Conservation (phyloP, 2,888 invertebrate genomes). For the Troglohyphantes excavatus region DNA sequence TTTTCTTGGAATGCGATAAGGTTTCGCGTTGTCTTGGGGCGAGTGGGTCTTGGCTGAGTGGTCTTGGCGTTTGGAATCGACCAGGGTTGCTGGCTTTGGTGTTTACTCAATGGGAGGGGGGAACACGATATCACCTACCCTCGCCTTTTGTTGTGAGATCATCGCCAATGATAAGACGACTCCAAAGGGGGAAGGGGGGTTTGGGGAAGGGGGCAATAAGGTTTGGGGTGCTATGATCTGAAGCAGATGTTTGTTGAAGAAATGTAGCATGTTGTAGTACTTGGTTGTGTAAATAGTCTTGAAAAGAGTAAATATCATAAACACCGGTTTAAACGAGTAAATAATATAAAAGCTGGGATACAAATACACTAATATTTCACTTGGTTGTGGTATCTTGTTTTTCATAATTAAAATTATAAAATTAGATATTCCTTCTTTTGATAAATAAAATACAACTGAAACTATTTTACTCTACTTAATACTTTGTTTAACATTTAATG, state of each 20-base stretch:
- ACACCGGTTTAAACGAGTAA: too few relatives aligned
- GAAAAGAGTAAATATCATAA: too few relatives aligned
- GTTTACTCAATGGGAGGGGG: background rate
- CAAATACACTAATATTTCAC: too few relatives aligned
- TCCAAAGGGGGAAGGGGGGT: background rate
- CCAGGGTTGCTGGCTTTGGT: conserved; percentile 46
- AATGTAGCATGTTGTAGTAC: background rate
- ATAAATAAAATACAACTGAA: too few relatives aligned
- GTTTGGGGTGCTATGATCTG: background rate
- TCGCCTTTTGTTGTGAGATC: conserved; percentile 34
- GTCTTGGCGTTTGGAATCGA: conserved; percentile 6
- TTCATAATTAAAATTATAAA: too few relatives aligned
- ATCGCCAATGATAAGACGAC: conserved; percentile 43
- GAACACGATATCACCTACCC: conserved; percentile 21
- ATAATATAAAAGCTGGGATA: too few relatives aligned
- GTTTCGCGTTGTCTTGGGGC: too few relatives aligned
- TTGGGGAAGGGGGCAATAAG: background rate
- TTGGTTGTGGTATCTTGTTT: too few relatives aligned
- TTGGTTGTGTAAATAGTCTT: background rate
- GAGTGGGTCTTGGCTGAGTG: background rate
- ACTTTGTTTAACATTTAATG: too few relatives aligned
- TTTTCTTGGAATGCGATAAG: too few relatives aligned
- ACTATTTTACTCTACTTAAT: too few relatives aligned
- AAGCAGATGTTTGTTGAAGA: background rate
- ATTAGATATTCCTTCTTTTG: too few relatives aligned